Conservation (phyloP, 1,140 invertebrate genomes). For the Atopsyche davidsoni region DNA sequence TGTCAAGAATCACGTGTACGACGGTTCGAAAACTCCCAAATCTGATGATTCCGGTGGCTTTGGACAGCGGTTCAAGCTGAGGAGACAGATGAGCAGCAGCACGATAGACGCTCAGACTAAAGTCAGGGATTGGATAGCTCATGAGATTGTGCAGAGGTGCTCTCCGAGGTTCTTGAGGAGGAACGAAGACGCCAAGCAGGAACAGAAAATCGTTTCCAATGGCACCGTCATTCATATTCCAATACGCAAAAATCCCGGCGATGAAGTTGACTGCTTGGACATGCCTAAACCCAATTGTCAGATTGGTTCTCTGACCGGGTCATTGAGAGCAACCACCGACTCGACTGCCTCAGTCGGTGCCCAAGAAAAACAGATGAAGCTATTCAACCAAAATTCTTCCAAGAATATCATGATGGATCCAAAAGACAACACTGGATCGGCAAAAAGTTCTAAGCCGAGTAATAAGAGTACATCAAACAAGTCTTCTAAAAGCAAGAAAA, state of each 20-base stretch:
- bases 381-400: conserved; percentile 6
- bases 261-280: conserved; percentile 5
- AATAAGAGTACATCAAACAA: conserved; percentile 30
- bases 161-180: conserved; percentile 59
- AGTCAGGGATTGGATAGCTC: conserved; percentile 77
- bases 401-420: conserved; percentile 1
- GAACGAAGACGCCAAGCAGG: conserved; percentile 40
- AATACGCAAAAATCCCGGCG: background rate
- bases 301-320: conserved; percentile 26
- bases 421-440: conserved; percentile 14
- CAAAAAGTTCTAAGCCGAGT: conserved; percentile 25
- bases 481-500: conserved; percentile 43
- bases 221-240: conserved; percentile 1
- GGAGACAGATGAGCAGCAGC: conserved; percentile 66
- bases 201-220: conserved; percentile 6
- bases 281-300: conserved; percentile 28
- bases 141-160: conserved; percentile 65
- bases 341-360: conserved; percentile 25
- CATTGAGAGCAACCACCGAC: conserved; percentile 23
- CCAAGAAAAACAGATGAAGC: conserved; percentile 18
- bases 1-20: conserved; percentile 38
- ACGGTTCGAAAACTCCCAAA: conserved; percentile 56
- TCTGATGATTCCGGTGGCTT: conserved; percentile 51
- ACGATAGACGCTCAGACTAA: conserved; percentile 79
- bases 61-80: conserved; percentile 56